phyloP scores from a whole-genome alignment of 1,140 invertebrate genomes.

The Papilio dardanus region DNA sequence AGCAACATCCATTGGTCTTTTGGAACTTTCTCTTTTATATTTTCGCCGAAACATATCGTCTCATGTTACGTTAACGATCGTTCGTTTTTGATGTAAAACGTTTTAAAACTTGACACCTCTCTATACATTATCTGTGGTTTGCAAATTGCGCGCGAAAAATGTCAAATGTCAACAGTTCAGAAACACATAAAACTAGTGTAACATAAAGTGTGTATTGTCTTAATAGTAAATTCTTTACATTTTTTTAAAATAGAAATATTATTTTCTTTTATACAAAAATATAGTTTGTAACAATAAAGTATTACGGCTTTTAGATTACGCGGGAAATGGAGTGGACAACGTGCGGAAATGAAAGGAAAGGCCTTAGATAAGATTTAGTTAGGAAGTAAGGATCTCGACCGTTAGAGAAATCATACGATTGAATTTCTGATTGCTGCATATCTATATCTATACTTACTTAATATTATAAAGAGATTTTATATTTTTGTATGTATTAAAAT shows the following conservation, averaged over 20 bases:
- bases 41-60: constrained; percentile 2
- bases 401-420: not conserved
- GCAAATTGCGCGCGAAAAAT: constrained; percentile 2
- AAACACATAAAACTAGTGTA: not conserved
- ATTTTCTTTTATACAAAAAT: not conserved
- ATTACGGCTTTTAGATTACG: constrained; percentile 4
- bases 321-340: not conserved
- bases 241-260: not conserved
- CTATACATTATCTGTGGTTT: not conserved
- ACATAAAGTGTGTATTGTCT: not conserved
- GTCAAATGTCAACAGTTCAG: constrained; percentile 12
- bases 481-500: too few relatives aligned
- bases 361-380: constrained; percentile 18
- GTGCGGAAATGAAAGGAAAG: constrained; percentile 25
- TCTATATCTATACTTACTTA: too few relatives aligned
- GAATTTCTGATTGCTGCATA: not conserved
- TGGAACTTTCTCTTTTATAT: constrained; percentile 24
- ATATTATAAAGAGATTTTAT: too few relatives aligned
- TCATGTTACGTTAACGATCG: constrained; percentile 9
- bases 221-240: not conserved
- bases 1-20: constrained; percentile 9
- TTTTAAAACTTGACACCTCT: constrained; percentile 5
- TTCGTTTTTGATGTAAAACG: not conserved
- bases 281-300: not conserved
- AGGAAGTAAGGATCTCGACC: constrained; percentile 20